Conservation (phyloP, 2,797 vertebrate species). For the Anomalospiza imberbis region DNA sequence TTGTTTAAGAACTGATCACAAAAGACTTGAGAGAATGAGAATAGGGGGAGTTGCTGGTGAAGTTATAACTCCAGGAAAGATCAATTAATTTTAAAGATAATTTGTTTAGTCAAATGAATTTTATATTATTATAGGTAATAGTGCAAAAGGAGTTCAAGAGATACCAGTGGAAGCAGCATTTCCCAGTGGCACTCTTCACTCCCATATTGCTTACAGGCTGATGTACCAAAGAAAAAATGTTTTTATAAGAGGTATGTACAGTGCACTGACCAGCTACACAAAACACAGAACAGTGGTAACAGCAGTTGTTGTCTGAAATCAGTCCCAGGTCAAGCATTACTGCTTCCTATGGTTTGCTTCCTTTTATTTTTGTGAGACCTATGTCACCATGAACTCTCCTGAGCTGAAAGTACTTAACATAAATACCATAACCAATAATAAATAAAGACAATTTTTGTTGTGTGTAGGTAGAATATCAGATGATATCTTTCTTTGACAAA, state of each 20-base stretch:
- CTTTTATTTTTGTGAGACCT: neutral
- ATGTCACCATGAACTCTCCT: neutral
- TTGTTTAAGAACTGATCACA: neutral
- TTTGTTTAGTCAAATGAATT: neutral
- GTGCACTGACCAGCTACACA: neutral
- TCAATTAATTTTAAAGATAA: neutral
- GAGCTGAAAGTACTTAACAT: neutral
- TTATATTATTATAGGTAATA: neutral
- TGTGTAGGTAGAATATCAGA: neutral
- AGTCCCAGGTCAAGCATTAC: neutral
- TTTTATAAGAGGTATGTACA: neutral
- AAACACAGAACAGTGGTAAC: neutral
- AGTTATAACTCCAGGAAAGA: neutral
- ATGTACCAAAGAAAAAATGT: neutral
- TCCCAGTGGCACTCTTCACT: neutral
- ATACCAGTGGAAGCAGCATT: neutral
- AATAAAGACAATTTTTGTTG: neutral
- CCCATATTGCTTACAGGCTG: neutral
- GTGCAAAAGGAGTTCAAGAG: neutral
- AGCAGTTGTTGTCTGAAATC: neutral
- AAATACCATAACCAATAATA: neutral
- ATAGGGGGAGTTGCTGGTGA: neutral
- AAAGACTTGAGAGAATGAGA: neutral
- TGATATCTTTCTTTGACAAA: constrained; percentile 32
- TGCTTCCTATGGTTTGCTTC: neutral